Conservation (phyloP, 2,888 invertebrate genomes). For the Caenorhabditis sp. region DNA sequence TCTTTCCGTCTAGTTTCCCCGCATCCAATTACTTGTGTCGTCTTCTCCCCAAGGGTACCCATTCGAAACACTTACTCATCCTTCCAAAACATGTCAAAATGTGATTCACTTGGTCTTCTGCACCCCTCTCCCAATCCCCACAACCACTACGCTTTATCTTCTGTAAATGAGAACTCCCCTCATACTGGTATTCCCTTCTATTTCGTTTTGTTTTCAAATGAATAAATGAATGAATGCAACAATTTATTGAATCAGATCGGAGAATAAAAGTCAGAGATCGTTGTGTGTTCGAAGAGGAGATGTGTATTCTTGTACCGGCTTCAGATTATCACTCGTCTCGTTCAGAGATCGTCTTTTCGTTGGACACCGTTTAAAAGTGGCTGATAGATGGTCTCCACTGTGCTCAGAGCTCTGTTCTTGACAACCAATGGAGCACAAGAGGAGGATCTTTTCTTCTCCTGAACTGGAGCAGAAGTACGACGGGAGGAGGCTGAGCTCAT, state of each 20-base stretch:
- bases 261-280: slow-evolving; percentile 26
- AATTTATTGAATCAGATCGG: slow-evolving; percentile 28
- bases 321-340: neutral
- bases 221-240: neutral
- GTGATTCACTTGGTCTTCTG: slow-evolving; percentile 34
- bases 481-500: slow-evolving; percentile 44
- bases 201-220: neutral
- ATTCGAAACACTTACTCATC: slow-evolving; percentile 3
- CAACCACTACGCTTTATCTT: slow-evolving; percentile 29
- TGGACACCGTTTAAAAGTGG: slow-evolving; percentile 33
- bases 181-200: neutral
- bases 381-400: slow-evolving; percentile 47
- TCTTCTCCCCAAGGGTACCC: slow-evolving; percentile 7
- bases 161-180: slow-evolving; percentile 36
- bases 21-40: neutral
- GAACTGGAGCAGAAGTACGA: slow-evolving; percentile 37
- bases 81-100: slow-evolving; percentile 41
- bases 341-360: slow-evolving; percentile 31
- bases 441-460: slow-evolving; percentile 39
- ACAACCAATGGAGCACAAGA: slow-evolving; percentile 19
- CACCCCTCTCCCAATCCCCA: slow-evolving; percentile 1
- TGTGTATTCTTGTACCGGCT: neutral
- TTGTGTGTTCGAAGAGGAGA: neutral
- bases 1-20: neutral
- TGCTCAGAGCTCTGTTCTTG: slow-evolving; percentile 39